phyloP scores from a whole-genome alignment of 2,888 invertebrate species.

The Drosophila leonis region DNA sequence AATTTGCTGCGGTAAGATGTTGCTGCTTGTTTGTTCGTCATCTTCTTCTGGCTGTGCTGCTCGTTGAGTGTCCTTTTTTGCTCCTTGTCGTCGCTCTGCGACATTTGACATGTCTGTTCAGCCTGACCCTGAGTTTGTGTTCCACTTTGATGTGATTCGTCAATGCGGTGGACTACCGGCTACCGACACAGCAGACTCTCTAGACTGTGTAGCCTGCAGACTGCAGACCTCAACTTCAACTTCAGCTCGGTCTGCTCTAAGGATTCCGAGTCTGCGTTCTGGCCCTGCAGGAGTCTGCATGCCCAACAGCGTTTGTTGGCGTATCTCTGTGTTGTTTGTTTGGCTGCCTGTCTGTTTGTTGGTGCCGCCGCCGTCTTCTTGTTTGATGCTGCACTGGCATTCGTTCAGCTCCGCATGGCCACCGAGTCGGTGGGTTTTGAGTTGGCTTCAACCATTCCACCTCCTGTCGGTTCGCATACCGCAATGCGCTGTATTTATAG shows the following conservation, averaged over 20 bases:
- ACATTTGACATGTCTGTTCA: conserved; percentile 77
- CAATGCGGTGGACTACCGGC: conserved; percentile 82
- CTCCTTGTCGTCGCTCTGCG: conserved; percentile 65
- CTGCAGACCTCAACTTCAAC: conserved; percentile 2
- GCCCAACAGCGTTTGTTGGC: conserved; percentile 80
- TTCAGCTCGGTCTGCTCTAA: neutral
- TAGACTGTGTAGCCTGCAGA: neutral
- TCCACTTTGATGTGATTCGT: conserved; percentile 84
- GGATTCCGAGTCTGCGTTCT: conserved; percentile 2
- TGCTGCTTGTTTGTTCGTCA: conserved; percentile 69
- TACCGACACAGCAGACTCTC: conserved; percentile 50
- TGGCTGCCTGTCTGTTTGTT: conserved; percentile 30
- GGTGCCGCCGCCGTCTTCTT: conserved; percentile 26
- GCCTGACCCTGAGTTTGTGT: conserved; percentile 66
- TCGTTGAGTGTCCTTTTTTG: conserved; percentile 13
- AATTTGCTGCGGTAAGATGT: conserved; percentile 82
- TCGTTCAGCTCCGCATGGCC: conserved; percentile 55
- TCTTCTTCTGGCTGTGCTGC: neutral
- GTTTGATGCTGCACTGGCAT: conserved; percentile 38
- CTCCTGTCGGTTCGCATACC: conserved; percentile 54
- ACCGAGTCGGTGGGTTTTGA: conserved; percentile 6
- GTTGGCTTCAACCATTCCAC: neutral
- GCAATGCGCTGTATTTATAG: conserved; percentile 75
- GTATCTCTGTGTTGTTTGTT: conserved; percentile 59
- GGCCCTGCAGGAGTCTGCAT: conserved; percentile 17